A percentile compares a stretch with the other conserved stretches of the same genome.
These are phyloP conservation scores for Orycteropus afer DNA, from an alignment of 2,113 vertebrate species.

Conservation along the genomic window DNA sequence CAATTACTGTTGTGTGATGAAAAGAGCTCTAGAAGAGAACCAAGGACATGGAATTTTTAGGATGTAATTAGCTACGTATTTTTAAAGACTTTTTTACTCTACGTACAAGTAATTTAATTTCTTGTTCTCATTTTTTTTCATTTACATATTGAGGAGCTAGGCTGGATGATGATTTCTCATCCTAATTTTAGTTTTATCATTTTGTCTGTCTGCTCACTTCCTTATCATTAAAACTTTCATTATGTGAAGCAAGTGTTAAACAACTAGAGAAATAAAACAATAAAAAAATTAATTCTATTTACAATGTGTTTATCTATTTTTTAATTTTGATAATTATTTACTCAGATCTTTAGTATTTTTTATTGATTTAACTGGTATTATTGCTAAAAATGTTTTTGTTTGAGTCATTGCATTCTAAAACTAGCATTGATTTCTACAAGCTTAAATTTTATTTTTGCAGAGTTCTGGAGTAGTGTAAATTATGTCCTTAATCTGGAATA, in stretches of 20 bases:
- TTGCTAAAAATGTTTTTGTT: not conserved
- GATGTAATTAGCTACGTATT: not conserved
- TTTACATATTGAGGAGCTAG: not conserved
- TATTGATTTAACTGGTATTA: not conserved
- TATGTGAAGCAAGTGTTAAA: not conserved
- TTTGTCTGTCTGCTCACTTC: not conserved
- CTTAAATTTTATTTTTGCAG: not conserved
- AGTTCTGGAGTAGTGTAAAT: not conserved
- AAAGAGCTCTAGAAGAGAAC: not conserved
- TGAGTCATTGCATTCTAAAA: not conserved
- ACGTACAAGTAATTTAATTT: not conserved
- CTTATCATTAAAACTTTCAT: not conserved
- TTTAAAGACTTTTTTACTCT: not conserved
- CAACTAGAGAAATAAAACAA: not conserved
- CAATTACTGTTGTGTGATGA: not conserved
- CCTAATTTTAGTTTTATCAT: not conserved
- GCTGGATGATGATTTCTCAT: not conserved
- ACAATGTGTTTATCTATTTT: not conserved
- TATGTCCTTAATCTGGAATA: not conserved
- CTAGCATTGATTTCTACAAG: not conserved
- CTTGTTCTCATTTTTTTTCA: not conserved
- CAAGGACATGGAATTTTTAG: not conserved
- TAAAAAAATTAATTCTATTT: not conserved
- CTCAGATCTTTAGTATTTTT: not conserved
- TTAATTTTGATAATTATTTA: not conserved